phyloP scores from a whole-genome alignment of 2,113 vertebrate genomes.

The Leptosomus discolor region DNA sequence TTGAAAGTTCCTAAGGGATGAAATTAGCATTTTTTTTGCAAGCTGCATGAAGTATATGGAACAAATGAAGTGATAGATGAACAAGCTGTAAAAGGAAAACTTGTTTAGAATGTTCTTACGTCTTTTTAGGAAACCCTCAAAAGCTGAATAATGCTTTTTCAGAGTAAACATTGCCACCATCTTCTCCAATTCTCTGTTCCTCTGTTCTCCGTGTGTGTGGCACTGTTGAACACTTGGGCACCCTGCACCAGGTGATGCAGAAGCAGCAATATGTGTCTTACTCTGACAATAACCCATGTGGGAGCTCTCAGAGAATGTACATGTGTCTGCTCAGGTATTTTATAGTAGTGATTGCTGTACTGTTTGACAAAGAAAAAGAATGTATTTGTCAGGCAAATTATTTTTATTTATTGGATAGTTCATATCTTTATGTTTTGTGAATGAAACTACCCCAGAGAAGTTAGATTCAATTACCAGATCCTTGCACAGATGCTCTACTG shows the following conservation, averaged over 20 bases:
- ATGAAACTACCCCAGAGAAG: not conserved
- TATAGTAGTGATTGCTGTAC: not conserved
- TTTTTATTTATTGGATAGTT: not conserved
- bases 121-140: not conserved
- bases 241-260: not conserved
- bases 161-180: rapidly evolving
- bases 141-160: not conserved
- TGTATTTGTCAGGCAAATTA: not conserved
- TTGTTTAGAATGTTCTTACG: not conserved
- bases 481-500: not conserved
- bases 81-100: not conserved
- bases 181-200: not conserved
- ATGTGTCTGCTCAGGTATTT: not conserved
- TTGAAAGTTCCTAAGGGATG: not conserved
- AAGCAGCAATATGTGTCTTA: not conserved
- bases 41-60: not conserved
- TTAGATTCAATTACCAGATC: not conserved
- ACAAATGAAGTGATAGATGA: not conserved
- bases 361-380: not conserved
- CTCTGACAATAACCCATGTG: not conserved
- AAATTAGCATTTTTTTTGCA: not conserved
- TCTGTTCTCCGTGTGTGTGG: not conserved
- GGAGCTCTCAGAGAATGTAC: not conserved
- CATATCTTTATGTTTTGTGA: not conserved
- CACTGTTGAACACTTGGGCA: not conserved